Conservation (phyloP, 2,113 vertebrate genomes). For the Calypte anna region DNA sequence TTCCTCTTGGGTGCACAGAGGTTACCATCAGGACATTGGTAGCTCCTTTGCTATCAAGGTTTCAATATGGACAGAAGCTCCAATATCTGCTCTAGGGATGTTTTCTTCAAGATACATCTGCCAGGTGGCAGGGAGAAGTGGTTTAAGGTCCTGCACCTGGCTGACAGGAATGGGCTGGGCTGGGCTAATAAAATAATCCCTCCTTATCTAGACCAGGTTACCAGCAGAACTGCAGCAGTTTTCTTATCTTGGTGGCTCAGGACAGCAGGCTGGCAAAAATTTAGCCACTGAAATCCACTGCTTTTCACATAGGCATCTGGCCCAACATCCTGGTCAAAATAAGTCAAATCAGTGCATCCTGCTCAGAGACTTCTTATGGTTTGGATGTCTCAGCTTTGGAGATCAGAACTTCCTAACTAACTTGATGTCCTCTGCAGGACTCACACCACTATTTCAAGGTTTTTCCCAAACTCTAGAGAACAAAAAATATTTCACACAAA, state of each 20-base stretch:
- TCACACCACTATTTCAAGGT: background rate
- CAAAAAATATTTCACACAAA: background rate
- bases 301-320: fast-evolving
- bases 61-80: background rate
- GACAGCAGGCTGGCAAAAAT: background rate
- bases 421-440: background rate
- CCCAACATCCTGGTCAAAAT: background rate
- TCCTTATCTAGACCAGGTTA: background rate
- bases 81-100: background rate
- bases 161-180: fast-evolving
- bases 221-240: background rate
- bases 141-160: background rate
- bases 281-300: background rate
- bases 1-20: background rate
- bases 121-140: background rate
- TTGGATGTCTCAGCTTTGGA: background rate
- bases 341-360: fast-evolving
- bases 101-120: background rate
- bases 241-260: background rate
- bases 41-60: background rate
- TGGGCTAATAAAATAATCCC: background rate
- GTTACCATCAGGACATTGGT: background rate
- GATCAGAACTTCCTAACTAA: background rate
- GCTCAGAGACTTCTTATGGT: background rate
- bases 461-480: background rate